These are phyloP conservation scores for Myripristis murdjan DNA, from an alignment of 2,797 vertebrate genomes.

Conservation along the genomic window DNA sequence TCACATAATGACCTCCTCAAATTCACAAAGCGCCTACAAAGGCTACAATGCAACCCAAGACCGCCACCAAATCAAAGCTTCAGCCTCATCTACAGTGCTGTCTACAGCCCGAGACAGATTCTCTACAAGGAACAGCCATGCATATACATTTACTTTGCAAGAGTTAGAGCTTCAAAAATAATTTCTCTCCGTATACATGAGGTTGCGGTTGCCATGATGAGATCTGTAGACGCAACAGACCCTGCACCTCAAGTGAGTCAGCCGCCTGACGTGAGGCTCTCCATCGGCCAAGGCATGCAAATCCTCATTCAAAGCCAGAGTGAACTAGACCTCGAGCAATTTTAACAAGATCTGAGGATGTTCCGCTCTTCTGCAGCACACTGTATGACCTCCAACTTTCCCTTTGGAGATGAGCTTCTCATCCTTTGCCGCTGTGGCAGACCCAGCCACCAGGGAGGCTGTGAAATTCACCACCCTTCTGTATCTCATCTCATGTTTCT, in stretches of 20 bases:
- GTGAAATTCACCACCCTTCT: neutral
- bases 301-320: slow-evolving; percentile 8
- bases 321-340: neutral
- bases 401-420: slow-evolving; percentile 12
- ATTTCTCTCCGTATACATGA: slow-evolving; percentile 8
- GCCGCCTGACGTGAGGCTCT: slow-evolving; percentile 17
- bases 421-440: slow-evolving; percentile 13
- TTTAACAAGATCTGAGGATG: slow-evolving; percentile 14
- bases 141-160: neutral
- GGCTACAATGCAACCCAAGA: too few species aligned
- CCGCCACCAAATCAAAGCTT: too few species aligned
- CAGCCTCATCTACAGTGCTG: too few species aligned
- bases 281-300: slow-evolving; percentile 9
- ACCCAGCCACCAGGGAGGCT: slow-evolving; percentile 1
- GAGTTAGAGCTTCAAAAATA: slow-evolving; percentile 4
- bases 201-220: slow-evolving; percentile 7
- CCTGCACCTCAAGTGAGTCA: neutral
- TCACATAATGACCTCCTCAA: too few species aligned
- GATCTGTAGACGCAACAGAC: slow-evolving; percentile 2
- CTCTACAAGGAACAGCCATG: too few species aligned
- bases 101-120: too few species aligned
- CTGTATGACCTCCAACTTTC: slow-evolving; percentile 21
- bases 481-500: slow-evolving; percentile 6
- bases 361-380: slow-evolving; percentile 4
- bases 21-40: too few species aligned